phyloP scores from a whole-genome alignment of 2,888 invertebrate genomes.

The Linyphia triangularis region DNA sequence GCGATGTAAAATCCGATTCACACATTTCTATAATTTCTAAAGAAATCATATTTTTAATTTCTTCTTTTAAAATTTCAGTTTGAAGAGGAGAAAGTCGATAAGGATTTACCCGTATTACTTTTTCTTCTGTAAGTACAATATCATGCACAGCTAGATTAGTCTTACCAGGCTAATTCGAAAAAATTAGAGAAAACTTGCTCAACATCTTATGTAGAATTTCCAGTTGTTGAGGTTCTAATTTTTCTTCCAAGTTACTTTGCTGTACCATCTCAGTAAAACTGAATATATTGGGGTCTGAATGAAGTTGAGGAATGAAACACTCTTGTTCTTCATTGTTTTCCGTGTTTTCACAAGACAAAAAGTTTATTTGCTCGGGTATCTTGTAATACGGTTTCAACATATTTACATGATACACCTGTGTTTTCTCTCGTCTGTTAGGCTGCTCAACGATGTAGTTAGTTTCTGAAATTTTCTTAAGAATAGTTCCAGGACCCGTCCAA shows the following conservation, averaged over 20 bases:
- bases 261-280: background rate
- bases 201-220: background rate
- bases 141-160: background rate
- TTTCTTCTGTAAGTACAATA: background rate
- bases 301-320: conserved; percentile 1
- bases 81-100: conserved; percentile 1
- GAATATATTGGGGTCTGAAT: background rate
- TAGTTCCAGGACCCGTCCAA: background rate
- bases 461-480: background rate
- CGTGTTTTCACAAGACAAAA: background rate
- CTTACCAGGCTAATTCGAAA: conserved; percentile 41
- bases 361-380: background rate
- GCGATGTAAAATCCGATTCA: background rate
- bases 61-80: background rate
- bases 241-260: background rate
- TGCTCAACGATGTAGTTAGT: background rate
- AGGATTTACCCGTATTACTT: background rate
- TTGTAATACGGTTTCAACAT: conserved; percentile 4
- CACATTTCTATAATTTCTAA: conserved; percentile 21
- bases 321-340: no score
- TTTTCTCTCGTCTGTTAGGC: background rate
- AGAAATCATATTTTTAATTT: conserved; percentile 34
- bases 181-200: background rate
- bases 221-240: background rate
- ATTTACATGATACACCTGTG: conserved; percentile 1